Conservation (phyloP, 2,797 vertebrate species). For the Microchirus variegatus region DNA sequence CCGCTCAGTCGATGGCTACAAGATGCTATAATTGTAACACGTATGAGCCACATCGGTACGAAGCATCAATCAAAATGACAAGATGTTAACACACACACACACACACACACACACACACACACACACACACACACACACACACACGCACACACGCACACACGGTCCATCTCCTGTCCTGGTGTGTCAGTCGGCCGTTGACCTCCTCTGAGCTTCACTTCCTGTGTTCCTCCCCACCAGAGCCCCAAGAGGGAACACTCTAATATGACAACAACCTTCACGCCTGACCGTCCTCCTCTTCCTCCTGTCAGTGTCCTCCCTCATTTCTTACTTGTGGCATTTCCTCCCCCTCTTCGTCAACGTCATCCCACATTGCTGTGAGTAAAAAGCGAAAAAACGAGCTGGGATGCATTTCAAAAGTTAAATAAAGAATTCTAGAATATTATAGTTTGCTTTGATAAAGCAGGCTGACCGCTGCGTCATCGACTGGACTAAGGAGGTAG, state of each 20-base stretch:
- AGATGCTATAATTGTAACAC: slow-evolving; percentile 53
- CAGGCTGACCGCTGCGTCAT: too few species aligned
- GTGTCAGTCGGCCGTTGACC: slow-evolving; percentile 73
- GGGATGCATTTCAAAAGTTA: slow-evolving; percentile 18
- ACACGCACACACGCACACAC: slow-evolving; percentile 38
- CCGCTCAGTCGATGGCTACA: slow-evolving; percentile 56
- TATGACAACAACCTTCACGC: slow-evolving; percentile 55
- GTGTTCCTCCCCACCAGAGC: slow-evolving; percentile 41
- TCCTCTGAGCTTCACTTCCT: slow-evolving; percentile 68
- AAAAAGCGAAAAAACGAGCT: slow-evolving; percentile 1
- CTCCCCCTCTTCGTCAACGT: slow-evolving; percentile 25
- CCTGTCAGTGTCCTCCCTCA: slow-evolving; percentile 38
- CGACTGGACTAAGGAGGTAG: slow-evolving; percentile 12
- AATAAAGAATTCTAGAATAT: too few species aligned
- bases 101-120: slow-evolving; percentile 41
- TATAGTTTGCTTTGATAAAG: too few species aligned
- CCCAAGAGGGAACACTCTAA: slow-evolving; percentile 44
- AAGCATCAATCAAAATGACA: slow-evolving; percentile 54
- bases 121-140: slow-evolving; percentile 41
- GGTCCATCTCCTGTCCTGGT: slow-evolving; percentile 48
- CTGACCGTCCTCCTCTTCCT: slow-evolving; percentile 42
- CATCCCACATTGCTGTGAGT: slow-evolving; percentile 10
- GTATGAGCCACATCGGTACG: slow-evolving; percentile 38
- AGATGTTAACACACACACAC: slow-evolving; percentile 30
- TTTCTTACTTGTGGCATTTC: slow-evolving; percentile 55